A percentile compares a stretch with the other conserved stretches of the same genome.
Evolutionary conservation across 2,113 vertebrate genomes (phyloP).

Genomic region (Nannobrachium achirus): DNA sequence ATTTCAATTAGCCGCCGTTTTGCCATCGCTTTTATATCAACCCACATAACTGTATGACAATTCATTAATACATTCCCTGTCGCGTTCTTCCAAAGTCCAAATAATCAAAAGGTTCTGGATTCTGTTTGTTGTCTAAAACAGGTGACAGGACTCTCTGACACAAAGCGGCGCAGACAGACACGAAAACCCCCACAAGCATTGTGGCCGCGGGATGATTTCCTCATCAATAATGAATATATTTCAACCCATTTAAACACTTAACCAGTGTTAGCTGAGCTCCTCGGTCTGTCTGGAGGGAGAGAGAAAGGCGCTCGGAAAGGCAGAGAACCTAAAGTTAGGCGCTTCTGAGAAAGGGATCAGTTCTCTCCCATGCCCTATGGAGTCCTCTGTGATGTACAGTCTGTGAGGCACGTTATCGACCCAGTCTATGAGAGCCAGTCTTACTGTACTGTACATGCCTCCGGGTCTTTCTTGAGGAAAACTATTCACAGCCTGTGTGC

Average conservation of each 20-base stretch:
- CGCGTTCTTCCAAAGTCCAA: background rate
- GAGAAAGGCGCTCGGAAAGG: conserved; percentile 40
- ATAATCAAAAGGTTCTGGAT: conserved; percentile 9
- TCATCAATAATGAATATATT: conserved; percentile 67
- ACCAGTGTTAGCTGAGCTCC: conserved; percentile 49
- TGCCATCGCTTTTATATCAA: background rate
- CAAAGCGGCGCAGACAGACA: conserved; percentile 53
- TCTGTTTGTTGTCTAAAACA: conserved; percentile 21
- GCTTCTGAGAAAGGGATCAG: conserved; percentile 50
- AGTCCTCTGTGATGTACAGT: conserved; percentile 32
- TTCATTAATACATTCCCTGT: conserved; percentile 1
- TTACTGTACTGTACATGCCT: conserved; percentile 21
- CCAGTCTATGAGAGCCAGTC: conserved; percentile 27
- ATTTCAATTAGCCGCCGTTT: background rate
- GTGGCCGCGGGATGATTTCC: conserved; percentile 51
- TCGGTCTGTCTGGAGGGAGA: conserved; percentile 23
- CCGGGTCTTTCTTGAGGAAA: conserved; percentile 9
- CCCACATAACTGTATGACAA: background rate
- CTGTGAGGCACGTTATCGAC: background rate
- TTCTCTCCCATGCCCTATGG: conserved; percentile 31
- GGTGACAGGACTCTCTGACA: conserved; percentile 32
- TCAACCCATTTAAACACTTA: conserved; percentile 61
- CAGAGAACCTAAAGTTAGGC: conserved; percentile 14
- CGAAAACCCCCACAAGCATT: conserved; percentile 61
- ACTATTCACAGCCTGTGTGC: background rate